A percentile compares a stretch with the other conserved stretches of the same genome.
phyloP scores from a whole-genome alignment of 2,113 vertebrate genomes.

The Nothocercus nigrocapillus region DNA sequence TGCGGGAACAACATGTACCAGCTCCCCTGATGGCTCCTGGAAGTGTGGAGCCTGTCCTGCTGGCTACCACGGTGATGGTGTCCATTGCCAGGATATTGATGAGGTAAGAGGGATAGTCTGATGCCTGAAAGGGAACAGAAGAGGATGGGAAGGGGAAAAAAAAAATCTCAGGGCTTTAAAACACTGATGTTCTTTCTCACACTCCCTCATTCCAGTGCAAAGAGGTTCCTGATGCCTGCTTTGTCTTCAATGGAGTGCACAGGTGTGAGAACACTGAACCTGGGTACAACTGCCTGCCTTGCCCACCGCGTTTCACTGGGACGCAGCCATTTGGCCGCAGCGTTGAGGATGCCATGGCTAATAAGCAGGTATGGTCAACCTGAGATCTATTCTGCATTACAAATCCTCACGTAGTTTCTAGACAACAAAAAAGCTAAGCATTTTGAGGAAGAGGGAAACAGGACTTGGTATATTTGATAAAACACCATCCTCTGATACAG shows the following conservation, averaged over 20 bases:
- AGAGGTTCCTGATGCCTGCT: constrained; percentile 91
- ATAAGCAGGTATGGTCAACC: constrained; percentile 88
- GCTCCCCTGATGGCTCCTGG: constrained; percentile 93
- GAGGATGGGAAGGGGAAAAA: neutral
- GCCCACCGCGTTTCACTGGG: constrained; percentile 91
- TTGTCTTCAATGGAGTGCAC: constrained; percentile 87
- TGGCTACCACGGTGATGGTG: constrained; percentile 91
- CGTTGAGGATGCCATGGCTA: constrained; percentile 87
- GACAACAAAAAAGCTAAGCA: neutral
- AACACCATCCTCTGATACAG: neutral
- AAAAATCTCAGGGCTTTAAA: neutral
- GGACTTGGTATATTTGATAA: neutral
- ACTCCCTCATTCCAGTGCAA: constrained; percentile 80
- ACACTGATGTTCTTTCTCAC: neutral
- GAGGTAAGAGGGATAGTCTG: constrained; percentile 81
- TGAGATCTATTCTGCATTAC: neutral
- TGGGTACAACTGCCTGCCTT: constrained; percentile 95
- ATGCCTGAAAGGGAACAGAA: neutral
- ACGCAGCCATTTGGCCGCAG: constrained; percentile 91
- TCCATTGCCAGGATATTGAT: constrained; percentile 90
- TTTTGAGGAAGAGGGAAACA: neutral
- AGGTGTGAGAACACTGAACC: constrained; percentile 94
- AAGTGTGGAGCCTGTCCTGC: constrained; percentile 90
- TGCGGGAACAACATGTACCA: constrained; percentile 86
- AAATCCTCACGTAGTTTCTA: neutral